These are phyloP conservation scores for Zaprionus taronus DNA, from an alignment of 1,140 invertebrate species.

Conservation along the genomic window DNA sequence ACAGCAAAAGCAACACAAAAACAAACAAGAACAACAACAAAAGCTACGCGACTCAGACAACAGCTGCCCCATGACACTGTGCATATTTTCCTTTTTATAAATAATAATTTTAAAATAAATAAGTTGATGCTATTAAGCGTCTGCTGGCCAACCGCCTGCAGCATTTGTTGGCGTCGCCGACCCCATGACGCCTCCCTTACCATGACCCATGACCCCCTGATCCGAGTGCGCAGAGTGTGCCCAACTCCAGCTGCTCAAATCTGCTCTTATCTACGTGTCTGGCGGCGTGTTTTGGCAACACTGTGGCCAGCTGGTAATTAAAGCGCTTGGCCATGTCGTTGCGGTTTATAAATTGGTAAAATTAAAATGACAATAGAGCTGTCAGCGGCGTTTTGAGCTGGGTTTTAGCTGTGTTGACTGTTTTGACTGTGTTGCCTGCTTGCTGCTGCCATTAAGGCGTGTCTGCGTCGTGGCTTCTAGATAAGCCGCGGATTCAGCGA, in stretches of 20 bases:
- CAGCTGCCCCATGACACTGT: slow-evolving; percentile 27
- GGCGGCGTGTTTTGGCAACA: slow-evolving; percentile 52
- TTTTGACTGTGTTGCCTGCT: slow-evolving; percentile 4
- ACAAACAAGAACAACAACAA: background rate
- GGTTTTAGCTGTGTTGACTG: slow-evolving; percentile 28
- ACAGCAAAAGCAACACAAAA: slow-evolving; percentile 10
- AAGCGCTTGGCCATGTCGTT: slow-evolving; percentile 58
- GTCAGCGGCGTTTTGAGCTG: slow-evolving; percentile 73
- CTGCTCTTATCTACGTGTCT: slow-evolving; percentile 71
- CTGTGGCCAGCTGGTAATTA: slow-evolving; percentile 65
- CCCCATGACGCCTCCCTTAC: slow-evolving; percentile 12
- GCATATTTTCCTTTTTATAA: slow-evolving; percentile 69
- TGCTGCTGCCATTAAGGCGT: slow-evolving; percentile 7
- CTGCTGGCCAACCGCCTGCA: slow-evolving; percentile 50
- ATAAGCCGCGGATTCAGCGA: slow-evolving; percentile 22
- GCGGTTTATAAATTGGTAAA: slow-evolving; percentile 76
- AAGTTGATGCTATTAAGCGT: slow-evolving; percentile 75
- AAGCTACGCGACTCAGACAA: background rate
- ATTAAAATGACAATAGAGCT: slow-evolving; percentile 79
- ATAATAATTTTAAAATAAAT: slow-evolving; percentile 82
- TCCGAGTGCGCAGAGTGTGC: too few species aligned
- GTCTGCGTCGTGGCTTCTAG: slow-evolving; percentile 12
- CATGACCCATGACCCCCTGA: background rate
- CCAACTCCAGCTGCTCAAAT: slow-evolving; percentile 44
- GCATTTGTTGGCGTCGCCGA: slow-evolving; percentile 52